These are phyloP conservation scores for Fulica atra DNA, from an alignment of 2,113 vertebrate species.

Conservation along the genomic window DNA sequence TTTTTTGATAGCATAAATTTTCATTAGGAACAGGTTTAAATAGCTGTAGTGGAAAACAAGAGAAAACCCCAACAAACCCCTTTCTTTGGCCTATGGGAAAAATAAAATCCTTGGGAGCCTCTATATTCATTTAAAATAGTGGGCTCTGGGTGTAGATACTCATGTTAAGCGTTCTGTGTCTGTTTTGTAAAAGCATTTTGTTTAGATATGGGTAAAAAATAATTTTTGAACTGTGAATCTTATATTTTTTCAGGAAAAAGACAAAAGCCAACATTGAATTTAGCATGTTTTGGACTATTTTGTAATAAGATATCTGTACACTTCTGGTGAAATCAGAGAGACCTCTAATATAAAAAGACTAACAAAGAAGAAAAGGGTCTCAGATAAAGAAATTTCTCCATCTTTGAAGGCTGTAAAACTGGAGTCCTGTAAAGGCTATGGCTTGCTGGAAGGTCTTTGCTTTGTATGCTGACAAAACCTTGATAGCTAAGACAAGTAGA, in stretches of 20 bases:
- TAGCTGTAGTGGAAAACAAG: neutral
- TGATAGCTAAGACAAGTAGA: neutral
- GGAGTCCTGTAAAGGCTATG: no score
- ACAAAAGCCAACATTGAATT: neutral
- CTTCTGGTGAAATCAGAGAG: neutral
- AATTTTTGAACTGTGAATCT: neutral
- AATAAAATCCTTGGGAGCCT: neutral
- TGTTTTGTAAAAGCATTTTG: neutral
- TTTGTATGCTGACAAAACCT: neutral
- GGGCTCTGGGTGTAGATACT: neutral
- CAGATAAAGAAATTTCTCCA: neutral
- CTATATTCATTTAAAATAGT: neutral
- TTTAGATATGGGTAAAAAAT: neutral
- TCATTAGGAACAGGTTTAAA: neutral
- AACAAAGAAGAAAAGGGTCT: neutral
- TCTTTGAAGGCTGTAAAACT: neutral
- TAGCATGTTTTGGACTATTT: neutral
- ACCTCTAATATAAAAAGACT: neutral
- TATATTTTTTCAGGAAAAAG: neutral
- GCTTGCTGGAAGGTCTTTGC: neutral
- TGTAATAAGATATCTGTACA: neutral
- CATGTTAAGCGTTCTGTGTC: neutral
- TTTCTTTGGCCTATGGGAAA: neutral
- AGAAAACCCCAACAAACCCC: fast-evolving
- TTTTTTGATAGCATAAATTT: neutral